Conservation (phyloP, 2,113 vertebrate genomes). For the Pseudonaja textilis region DNA sequence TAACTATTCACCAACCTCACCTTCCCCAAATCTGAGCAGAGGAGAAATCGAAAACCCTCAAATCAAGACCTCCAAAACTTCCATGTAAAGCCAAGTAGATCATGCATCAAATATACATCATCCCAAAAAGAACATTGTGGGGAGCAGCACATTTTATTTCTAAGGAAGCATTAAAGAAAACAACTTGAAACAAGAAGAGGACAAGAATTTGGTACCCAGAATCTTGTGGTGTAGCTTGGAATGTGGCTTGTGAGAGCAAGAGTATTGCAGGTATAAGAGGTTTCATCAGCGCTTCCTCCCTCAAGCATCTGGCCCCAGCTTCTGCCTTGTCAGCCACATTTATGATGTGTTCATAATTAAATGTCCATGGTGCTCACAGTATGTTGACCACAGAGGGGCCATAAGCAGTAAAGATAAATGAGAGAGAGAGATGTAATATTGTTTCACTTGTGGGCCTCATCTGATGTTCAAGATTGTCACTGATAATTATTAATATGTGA, state of each 20-base stretch:
- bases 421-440: conserved; percentile 86
- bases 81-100: background rate
- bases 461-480: conserved; percentile 86
- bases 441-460: conserved; percentile 84
- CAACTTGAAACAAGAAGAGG: conserved; percentile 27
- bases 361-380: conserved; percentile 74
- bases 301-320: conserved; percentile 68
- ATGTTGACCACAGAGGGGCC: conserved; percentile 81
- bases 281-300: conserved; percentile 64
- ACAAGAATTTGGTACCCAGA: conserved; percentile 21
- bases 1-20: background rate
- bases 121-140: background rate
- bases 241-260: conserved; percentile 53
- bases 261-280: conserved; percentile 63
- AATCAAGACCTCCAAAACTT: background rate
- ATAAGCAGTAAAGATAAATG: conserved; percentile 88
- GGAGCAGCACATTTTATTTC: background rate
- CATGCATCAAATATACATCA: background rate
- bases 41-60: background rate
- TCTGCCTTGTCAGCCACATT: conserved; percentile 83
- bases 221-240: conserved; percentile 17
- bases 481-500: conserved; percentile 89
- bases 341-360: conserved; percentile 84
- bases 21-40: background rate
- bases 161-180: conserved; percentile 10